Evolutionary conservation across 2,797 vertebrate species (phyloP), one percentile per base, ranked within the genome.

Genomic region (Fundulus diaphanus): DNA sequence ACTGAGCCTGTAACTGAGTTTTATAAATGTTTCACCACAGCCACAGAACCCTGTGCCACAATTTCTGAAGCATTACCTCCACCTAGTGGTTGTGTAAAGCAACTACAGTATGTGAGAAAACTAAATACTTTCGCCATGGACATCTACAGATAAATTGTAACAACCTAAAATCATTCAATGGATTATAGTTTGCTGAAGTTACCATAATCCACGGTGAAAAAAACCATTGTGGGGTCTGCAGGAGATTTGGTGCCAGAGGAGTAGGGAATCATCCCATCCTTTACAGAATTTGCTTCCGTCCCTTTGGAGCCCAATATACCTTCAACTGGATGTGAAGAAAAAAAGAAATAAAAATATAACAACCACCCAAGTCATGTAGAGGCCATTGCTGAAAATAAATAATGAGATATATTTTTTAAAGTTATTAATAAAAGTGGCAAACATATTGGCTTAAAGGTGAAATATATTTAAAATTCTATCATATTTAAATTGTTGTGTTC

Each of bases 151-250:
- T 61, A 8, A 46, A 52, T 76, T 0, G 12, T 9, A 5, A 72
- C 9, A 18, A 1, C 3, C 8, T 33, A 57, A 2, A n/a, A 9
- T 22, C 69, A 1, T 49, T 71, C 42, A 15, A 49, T 13, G 51
- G 18, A 63, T 68, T 57, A 46, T 27, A 59, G 31, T 46, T 82
- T 46, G 69, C 11, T 20, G 73, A 35, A 90, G 88, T 72, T 80
- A 96, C 95, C 95, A 74, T 95, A 93, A 69, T 95, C 95, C 90
- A 91, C 86, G 63, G 76, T 93, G 84, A 93, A 91, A 82, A 94
- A 92, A 70, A 92, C 56, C 82, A 92, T 86, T 56, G 91, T 90
- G 46, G 91, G 92, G 51, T 87, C 90, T 22, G 74, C 68, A 16
- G 92, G 87, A 59, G 88, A 73, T 68, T 81, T 86, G 66, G 83